Conservation (phyloP, 2,888 invertebrate genomes). For the Syritta pipiens region DNA sequence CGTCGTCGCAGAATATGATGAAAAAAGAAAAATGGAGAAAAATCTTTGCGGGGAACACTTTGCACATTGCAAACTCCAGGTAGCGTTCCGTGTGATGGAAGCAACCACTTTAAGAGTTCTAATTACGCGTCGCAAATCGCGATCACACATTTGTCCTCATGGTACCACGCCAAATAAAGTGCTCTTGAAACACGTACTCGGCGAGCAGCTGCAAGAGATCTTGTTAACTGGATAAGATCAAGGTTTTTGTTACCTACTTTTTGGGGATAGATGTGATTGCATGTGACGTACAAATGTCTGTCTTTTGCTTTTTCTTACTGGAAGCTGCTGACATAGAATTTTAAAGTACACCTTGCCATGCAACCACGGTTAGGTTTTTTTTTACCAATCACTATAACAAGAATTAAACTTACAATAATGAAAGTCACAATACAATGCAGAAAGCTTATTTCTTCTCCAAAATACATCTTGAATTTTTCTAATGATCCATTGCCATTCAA, state of each 20-base stretch:
- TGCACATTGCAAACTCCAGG: conserved; percentile 52
- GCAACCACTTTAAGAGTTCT: conserved; percentile 67
- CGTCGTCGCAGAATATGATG: not conserved
- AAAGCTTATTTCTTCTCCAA: too few species aligned
- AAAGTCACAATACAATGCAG: too few species aligned
- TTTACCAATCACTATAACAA: too few species aligned
- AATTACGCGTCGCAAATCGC: conserved; percentile 69
- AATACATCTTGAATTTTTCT: too few species aligned
- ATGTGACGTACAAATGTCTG: conserved; percentile 38
- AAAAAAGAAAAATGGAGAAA: conserved; percentile 34
- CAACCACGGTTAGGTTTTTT: too few species aligned
- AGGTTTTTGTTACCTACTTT: conserved; percentile 7
- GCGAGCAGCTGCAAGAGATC: conserved; percentile 45
- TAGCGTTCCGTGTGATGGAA: conserved; percentile 66
- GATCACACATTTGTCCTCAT: conserved; percentile 65
- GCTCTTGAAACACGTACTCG: conserved; percentile 49
- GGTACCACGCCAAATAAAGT: conserved; percentile 39
- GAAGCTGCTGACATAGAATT: too few species aligned
- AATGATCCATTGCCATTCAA: too few species aligned
- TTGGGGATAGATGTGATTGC: conserved; percentile 7
- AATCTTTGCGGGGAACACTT: conserved; percentile 40
- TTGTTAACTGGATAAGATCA: conserved; percentile 55
- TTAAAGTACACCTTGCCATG: too few species aligned
- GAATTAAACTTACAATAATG: too few species aligned
- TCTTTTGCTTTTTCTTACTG: too few species aligned